Evolutionary conservation across 2,113 vertebrate genomes (phyloP).

Genomic region (Gymnobelideus leadbeateri): DNA sequence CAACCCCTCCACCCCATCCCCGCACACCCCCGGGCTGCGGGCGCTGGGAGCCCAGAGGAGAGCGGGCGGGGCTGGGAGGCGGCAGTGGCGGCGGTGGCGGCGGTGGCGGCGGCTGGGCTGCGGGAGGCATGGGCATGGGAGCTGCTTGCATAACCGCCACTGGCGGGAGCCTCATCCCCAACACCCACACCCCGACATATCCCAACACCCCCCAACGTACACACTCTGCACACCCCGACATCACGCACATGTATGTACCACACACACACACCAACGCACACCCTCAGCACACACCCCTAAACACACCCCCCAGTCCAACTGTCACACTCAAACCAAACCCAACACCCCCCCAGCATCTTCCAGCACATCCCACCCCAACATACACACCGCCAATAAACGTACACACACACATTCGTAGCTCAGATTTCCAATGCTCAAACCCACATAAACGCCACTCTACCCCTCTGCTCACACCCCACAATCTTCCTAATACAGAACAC

Average conservation of each 20-base stretch:
- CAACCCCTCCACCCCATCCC: conserved; percentile 55
- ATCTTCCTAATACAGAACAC: background rate
- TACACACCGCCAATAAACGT: background rate
- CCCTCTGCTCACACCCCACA: background rate
- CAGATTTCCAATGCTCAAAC: too few species aligned
- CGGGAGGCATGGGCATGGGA: background rate
- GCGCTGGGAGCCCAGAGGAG: background rate
- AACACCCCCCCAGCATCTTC: background rate
- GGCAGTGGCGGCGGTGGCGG: too few species aligned
- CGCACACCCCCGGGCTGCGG: conserved; percentile 10
- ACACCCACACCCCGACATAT: background rate
- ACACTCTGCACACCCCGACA: background rate
- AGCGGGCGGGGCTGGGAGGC: background rate
- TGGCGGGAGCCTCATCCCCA: background rate
- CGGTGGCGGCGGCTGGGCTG: background rate
- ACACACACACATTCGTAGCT: background rate
- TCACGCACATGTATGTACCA: background rate
- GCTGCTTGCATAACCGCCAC: background rate
- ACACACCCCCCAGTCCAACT: background rate
- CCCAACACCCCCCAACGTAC: background rate
- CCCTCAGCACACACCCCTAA: background rate
- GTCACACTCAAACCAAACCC: background rate
- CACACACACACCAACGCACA: background rate
- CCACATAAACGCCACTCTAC: too few species aligned
- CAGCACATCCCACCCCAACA: background rate